phyloP scores from a whole-genome alignment of 2,888 invertebrate genomes.

The Andrena fulva region DNA sequence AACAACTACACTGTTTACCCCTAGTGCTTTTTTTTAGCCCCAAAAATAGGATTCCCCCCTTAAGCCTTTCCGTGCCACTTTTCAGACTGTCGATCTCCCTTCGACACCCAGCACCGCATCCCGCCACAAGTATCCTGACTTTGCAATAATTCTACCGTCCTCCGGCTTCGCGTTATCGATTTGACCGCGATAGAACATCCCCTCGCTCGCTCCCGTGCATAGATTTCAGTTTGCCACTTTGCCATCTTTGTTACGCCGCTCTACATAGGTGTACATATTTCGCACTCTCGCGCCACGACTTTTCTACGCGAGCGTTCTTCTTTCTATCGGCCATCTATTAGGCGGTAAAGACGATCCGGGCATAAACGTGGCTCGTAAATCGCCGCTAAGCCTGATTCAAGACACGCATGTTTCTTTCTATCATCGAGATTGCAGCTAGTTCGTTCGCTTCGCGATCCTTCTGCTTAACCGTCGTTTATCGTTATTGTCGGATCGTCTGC shows the following conservation, averaged over 20 bases:
- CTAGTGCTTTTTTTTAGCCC: neutral
- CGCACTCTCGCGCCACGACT: neutral
- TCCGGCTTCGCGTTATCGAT: slow-evolving; percentile 59
- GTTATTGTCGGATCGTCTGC: neutral
- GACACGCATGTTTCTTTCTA: slow-evolving; percentile 20
- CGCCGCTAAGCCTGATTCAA: slow-evolving; percentile 25
- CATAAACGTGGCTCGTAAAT: slow-evolving; percentile 16
- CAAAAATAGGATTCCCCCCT: slow-evolving; percentile 4
- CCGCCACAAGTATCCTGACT: slow-evolving; percentile 67
- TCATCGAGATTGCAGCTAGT: slow-evolving; percentile 24
- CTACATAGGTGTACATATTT: neutral
- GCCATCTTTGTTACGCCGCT: neutral
- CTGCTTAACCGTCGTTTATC: slow-evolving; percentile 23
- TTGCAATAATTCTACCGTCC: slow-evolving; percentile 65
- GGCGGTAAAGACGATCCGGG: neutral
- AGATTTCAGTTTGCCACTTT: slow-evolving; percentile 48
- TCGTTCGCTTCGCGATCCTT: slow-evolving; percentile 21
- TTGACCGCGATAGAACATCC: slow-evolving; percentile 51
- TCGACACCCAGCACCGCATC: slow-evolving; percentile 53
- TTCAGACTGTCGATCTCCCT: slow-evolving; percentile 61
- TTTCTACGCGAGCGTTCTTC: neutral
- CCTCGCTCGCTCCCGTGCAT: slow-evolving; percentile 6
- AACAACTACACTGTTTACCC: no score
- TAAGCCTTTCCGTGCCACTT: slow-evolving; percentile 47
- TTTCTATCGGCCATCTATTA: neutral